Conservation (phyloP, 2,797 vertebrate genomes). For the Alectoris magna region DNA sequence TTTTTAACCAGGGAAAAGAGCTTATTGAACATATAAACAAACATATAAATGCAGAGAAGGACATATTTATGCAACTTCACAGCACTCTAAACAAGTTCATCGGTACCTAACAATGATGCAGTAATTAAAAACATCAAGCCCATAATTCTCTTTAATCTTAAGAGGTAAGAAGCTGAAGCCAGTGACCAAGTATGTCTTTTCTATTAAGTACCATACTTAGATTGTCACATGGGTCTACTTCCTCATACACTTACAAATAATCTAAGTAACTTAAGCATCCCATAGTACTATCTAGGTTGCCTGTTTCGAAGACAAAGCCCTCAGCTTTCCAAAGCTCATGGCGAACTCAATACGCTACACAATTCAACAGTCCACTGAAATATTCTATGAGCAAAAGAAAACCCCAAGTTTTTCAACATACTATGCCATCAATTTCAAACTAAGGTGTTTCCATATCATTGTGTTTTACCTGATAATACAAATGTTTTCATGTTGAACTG, state of each 20-base stretch:
- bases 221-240: background rate
- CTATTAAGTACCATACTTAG: background rate
- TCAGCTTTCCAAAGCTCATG: background rate
- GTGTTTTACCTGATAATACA: background rate
- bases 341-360: rapidly evolving
- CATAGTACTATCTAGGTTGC: background rate
- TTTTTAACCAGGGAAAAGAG: background rate
- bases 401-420: background rate
- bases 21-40: background rate
- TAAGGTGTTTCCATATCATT: background rate
- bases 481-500: background rate
- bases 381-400: background rate
- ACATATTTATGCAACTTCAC: background rate
- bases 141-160: background rate
- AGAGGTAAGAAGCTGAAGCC: background rate
- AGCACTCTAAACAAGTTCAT: background rate
- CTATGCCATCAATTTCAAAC: background rate
- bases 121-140: background rate
- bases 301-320: background rate
- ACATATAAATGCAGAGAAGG: background rate
- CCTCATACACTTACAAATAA: background rate
- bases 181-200: rapidly evolving
- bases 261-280: background rate
- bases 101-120: background rate
- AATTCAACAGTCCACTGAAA: background rate